Evolutionary conservation across 2,797 vertebrate species (phyloP), one percentile per base, ranked within the genome.

Genomic region (Silurus aristotelis): DNA sequence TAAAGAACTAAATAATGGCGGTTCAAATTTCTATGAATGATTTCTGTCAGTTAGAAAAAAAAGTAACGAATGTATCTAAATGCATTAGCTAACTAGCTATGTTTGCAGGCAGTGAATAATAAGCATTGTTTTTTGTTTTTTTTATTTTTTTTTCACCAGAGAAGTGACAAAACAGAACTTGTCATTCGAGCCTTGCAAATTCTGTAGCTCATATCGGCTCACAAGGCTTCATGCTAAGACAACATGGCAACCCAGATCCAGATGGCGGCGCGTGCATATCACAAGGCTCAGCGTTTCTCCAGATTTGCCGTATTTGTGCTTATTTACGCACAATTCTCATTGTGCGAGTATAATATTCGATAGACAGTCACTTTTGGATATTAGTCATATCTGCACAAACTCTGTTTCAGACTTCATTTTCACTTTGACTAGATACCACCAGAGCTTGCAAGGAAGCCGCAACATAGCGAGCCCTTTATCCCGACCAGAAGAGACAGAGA

Each of bases 141-240:
- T 90, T 89, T 89, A 91, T 90, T 90, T 90, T 86, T 87, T 88
- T 87, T 88, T 2, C n/a, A 27, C 13, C 22, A 55, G 72, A 75
- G 14, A 76, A 19, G 2, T 55, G 46, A 55, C n/a, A 27, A 75
- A 55, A 25, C 25, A 55, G 17, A 25, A 27, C 15, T 10, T n/a
- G 14, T 31, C 25, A 10, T 20, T 56, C 17, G 13, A 25, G 13
- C 6, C 14, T 75, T 76, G n/a, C 10, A 48, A n/a, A 73, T n/a
- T 17, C 10, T 75, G 25, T 4, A 55, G 22, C 46, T 73, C 46
- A 14, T 73, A 25, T 55, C 52, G 43, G 43, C 15, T 67, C 64
- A 27, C 64, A 22, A 27, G 48, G 46, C 12, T 55, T 73, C 46
- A 55, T 4, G 19, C 27, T 77, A 60, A 77, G 75, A 76, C 72